Evolutionary conservation across 1,140 invertebrate genomes (phyloP).

Genomic region (Hyles euphorbiae): DNA sequence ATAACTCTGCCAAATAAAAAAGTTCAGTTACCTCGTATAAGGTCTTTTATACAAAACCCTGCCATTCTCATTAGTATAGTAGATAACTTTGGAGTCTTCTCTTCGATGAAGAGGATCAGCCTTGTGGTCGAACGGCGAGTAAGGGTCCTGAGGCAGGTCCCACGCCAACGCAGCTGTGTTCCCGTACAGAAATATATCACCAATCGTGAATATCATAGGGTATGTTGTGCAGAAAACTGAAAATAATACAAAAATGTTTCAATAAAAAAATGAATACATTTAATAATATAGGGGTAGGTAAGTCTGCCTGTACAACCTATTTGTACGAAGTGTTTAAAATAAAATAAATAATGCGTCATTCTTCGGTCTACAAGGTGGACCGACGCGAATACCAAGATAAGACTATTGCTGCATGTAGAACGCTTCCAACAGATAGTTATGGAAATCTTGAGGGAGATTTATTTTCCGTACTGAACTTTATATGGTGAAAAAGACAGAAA

Average conservation of each 20-base stretch:
- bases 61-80: slow-evolving; percentile 56
- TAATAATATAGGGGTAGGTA: too few relatives aligned
- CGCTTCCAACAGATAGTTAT: too few relatives aligned
- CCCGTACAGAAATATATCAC: slow-evolving; percentile 79
- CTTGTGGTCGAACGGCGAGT: slow-evolving; percentile 59
- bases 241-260: slow-evolving; percentile 16
- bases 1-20: not conserved
- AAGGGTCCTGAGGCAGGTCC: slow-evolving; percentile 81
- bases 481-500: too few relatives aligned
- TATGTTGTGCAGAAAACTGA: slow-evolving; percentile 81
- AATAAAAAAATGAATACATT: too few relatives aligned
- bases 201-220: slow-evolving; percentile 73
- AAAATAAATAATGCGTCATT: too few relatives aligned
- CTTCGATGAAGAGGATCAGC: slow-evolving; percentile 69
- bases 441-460: too few relatives aligned
- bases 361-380: too few relatives aligned
- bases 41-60: slow-evolving; percentile 46
- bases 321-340: too few relatives aligned
- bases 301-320: too few relatives aligned
- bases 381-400: too few relatives aligned
- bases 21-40: slow-evolving; percentile 43
- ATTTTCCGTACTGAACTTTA: too few relatives aligned
- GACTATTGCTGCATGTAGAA: too few relatives aligned
- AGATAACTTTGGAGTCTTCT: slow-evolving; percentile 54
- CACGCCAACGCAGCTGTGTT: slow-evolving; percentile 84